A percentile compares a stretch with the other conserved stretches of the same genome.
Evolutionary conservation across 2,113 vertebrate genomes (phyloP).

Genomic region (Thomomys bottae): DNA sequence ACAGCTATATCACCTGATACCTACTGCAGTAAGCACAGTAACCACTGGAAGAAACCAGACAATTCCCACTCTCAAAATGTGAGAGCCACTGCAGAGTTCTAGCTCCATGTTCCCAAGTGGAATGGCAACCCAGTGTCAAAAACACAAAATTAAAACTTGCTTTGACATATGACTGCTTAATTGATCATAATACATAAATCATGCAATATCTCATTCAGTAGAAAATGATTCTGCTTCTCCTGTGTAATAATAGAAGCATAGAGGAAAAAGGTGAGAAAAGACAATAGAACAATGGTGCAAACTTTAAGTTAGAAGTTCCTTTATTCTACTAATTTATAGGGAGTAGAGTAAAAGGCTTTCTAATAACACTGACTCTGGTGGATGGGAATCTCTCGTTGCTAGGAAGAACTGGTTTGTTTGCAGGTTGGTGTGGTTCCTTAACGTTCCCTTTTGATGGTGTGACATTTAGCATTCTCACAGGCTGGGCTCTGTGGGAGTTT

Average conservation of each 20-base stretch:
- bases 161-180: too few species aligned
- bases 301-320: not conserved
- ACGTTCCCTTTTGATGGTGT: too few species aligned
- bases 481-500: too few species aligned
- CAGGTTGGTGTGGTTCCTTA: not conserved
- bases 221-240: not conserved
- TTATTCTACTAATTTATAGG: not conserved
- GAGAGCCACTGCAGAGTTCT: not conserved
- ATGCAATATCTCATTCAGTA: not conserved
- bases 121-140: not conserved
- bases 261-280: not conserved
- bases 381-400: too few species aligned
- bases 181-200: not conserved
- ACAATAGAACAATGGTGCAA: not conserved
- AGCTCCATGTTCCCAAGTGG: not conserved
- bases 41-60: fast-evolving
- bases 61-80: not conserved
- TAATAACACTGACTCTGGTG: not conserved
- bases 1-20: fast-evolving
- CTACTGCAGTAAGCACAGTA: not conserved
- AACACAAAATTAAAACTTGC: not conserved
- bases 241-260: not conserved
- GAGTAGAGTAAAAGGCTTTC: not conserved
- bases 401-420: not conserved
- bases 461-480: not conserved